Evolutionary conservation across 2,113 vertebrate genomes (phyloP).

Genomic region (Hymenochirus boettgeri): DNA sequence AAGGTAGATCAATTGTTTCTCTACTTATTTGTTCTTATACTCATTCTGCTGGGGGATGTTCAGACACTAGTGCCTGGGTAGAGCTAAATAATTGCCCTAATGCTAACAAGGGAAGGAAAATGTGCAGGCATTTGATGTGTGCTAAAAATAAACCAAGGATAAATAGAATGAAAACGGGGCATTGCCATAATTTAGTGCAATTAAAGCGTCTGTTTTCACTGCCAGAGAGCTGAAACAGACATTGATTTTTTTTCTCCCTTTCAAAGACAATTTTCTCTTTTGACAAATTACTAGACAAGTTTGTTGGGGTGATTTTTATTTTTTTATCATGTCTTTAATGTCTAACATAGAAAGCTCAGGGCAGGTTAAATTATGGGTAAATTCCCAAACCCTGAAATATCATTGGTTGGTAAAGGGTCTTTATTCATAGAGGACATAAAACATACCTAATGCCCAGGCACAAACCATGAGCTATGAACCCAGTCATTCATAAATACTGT

Average conservation of each 20-base stretch:
- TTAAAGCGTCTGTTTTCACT: slow-evolving; percentile 57
- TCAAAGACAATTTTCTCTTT: slow-evolving; percentile 10
- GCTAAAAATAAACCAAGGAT: slow-evolving; percentile 64
- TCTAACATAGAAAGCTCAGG: background rate
- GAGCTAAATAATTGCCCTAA: slow-evolving; percentile 60
- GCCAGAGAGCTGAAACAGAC: slow-evolving; percentile 33
- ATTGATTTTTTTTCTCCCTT: slow-evolving; percentile 16
- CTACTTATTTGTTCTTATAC: no score
- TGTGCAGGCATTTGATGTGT: slow-evolving; percentile 59
- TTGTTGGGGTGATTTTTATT: slow-evolving; percentile 1
- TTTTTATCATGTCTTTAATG: slow-evolving; percentile 9
- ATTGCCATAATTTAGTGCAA: slow-evolving; percentile 51
- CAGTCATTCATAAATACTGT: no score
- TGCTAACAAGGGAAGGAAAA: slow-evolving; percentile 58
- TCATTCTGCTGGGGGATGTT: background rate
- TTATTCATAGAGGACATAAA: no score
- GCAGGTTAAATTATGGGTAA: no score
- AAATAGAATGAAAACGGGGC: slow-evolving; percentile 56
- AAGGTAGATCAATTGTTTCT: no score
- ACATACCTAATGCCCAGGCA: no score
- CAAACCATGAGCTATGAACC: no score
- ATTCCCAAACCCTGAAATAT: background rate
- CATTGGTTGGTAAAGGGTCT: no score
- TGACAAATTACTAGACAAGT: slow-evolving; percentile 14
- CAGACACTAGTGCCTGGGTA: slow-evolving; percentile 63